Base-by-base conservation (phyloP, 2,797 vertebrate species). In the Botia almorhae region DNA sequence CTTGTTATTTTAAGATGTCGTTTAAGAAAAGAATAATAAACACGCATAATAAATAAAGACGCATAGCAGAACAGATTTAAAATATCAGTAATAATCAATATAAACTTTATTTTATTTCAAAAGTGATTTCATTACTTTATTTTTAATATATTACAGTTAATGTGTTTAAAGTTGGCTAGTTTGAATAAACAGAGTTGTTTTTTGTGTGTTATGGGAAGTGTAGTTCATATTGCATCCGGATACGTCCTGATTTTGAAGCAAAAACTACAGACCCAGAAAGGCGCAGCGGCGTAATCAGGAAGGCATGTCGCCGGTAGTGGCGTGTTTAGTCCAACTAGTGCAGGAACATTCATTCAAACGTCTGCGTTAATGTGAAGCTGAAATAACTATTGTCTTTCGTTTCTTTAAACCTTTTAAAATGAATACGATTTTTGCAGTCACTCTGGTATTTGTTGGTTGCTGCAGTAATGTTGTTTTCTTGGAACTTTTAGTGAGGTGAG, bases 391-490 rank as follows among this genome's bases (percentile, higher is more conserved):
- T 36, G 1, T 16, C 16, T 48, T 8, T 75, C 2, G 13, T 29
- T 68, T 0, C 56, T 69, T 17, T n/a, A 10, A 1, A 26, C 23
- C 1, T 4, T 50, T 70, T 21, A 26, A 50, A 83, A 99, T 99
- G 97, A 95, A 91, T 74, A 91, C 95, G 1, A 85, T 81, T 43
- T 82, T 93, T 36, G 97, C 97, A 1, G 87, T 97, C 68, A 85
- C 88, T 83, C 89, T 99, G 82, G 97, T 99, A 53, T 98, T 98
- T 93, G 79, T 94, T 21, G 98, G 98, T 16, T 99, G 97, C 87
- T 97, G 96, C 88, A 96, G 96, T 84, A 99, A 99, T 87, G 98
- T 99, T 85, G 95, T 99, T 78, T 98, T 96, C 89, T 88, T 99
- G 89, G 98, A 99, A 92, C 94, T 98, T 81, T 92, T 98, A 84